Evolutionary conservation across 2,888 invertebrate genomes (phyloP).

Genomic region (Latheticus oryzae): DNA sequence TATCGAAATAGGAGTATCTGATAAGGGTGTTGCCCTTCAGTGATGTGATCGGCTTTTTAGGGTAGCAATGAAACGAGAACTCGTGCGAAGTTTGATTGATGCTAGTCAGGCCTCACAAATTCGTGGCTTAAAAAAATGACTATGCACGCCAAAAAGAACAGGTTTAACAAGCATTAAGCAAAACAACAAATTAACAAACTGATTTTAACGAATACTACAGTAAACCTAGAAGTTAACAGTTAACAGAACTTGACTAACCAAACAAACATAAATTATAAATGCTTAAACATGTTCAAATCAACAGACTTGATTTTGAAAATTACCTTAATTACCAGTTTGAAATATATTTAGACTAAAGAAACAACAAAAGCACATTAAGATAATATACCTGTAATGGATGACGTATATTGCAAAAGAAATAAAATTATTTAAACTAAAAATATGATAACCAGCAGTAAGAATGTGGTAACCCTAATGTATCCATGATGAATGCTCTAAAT

Average conservation of each 20-base stretch:
- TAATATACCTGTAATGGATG: too few species aligned
- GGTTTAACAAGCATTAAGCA: background rate
- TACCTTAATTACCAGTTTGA: too few species aligned
- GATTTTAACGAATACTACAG: too few species aligned
- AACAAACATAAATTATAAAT: slow-evolving; percentile 1
- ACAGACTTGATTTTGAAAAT: too few species aligned
- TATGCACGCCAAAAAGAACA: background rate
- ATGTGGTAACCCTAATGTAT: too few species aligned
- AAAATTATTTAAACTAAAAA: too few species aligned
- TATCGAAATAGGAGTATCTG: slow-evolving; percentile 11
- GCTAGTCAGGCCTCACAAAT: slow-evolving; percentile 29
- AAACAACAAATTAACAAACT: background rate
- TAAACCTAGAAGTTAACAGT: too few species aligned
- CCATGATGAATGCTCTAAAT: too few species aligned
- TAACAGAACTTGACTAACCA: too few species aligned
- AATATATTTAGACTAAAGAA: slow-evolving; percentile 2
- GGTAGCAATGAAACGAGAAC: slow-evolving; percentile 32
- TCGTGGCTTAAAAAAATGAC: slow-evolving; percentile 13
- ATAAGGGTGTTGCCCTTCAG: slow-evolving; percentile 27
- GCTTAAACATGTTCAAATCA: too few species aligned
- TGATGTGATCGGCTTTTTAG: slow-evolving; percentile 19
- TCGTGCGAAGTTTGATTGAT: slow-evolving; percentile 38
- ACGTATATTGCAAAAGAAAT: too few species aligned
- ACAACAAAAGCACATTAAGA: background rate
- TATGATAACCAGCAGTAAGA: too few species aligned